Base-by-base conservation (phyloP, 2,888 invertebrate species). In the Reticulitermes lucifugus region DNA sequence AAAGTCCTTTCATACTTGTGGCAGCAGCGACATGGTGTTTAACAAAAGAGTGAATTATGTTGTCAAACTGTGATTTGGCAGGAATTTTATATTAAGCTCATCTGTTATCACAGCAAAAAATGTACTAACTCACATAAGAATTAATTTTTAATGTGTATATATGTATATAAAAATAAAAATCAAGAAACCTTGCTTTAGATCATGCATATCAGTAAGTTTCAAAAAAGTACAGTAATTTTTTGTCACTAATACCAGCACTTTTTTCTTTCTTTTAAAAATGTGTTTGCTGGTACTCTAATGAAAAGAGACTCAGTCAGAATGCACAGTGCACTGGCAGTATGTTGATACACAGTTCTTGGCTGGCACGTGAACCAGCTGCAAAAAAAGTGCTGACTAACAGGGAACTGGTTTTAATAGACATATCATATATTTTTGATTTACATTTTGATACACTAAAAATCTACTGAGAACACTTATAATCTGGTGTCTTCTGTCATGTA, bases 21-120 rank as follows among this genome's bases (percentile, higher is more conserved):
- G 35, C 41, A 41, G 21, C 73, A 73, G 73, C 18, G 25, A n/a
- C 10, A 35, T 25, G 14, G 18, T 73, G 29, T 41, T 41, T 21
- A 73, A 41, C 41, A 73, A 73, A 73, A 73, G 21, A 21, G 21
- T 41, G 35, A 41, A 21, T 29, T 73, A 41, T 6, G 41, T 18
- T 73, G 71, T 73, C 73, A 41, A 73, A 41, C 73, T 73, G 73
- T 73, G 73, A 41, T 73, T 73, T 73, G 73, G 73, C 73, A 73
- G 73, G 73, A 73, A 73, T 73, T 73, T 73, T 41, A 73, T 73
- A 18, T 73, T 73, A 73, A 73, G 73, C 73, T 73, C 73, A 73
- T 73, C 10, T 29, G 21, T 73, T 73, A 73, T 73, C 73, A 73
- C 73, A 73, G 73, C 25, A 73, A 73, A 41, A 73, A 71, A 73